phyloP scores from a whole-genome alignment of 64 coral and sea anemone genomes.

The Actinia tenebrosa region DNA sequence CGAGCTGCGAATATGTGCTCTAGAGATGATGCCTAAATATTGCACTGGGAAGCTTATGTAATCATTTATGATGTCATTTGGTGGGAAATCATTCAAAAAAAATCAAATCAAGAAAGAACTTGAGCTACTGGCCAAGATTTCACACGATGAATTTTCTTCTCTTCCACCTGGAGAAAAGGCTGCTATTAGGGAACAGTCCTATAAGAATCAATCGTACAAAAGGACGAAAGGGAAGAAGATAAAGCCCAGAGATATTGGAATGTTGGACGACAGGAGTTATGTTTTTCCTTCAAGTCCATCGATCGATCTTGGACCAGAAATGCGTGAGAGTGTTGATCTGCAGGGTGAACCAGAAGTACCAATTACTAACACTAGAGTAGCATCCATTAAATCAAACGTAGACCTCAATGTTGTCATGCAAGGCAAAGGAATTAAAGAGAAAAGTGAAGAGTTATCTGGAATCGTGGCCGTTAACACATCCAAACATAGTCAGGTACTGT shows the following conservation, averaged over 20 bases:
- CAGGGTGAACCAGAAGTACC: not conserved
- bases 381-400: constrained; percentile 75
- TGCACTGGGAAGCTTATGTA: not conserved
- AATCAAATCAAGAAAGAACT: constrained; percentile 62
- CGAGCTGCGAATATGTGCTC: not conserved
- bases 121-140: constrained; percentile 46
- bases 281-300: constrained; percentile 65
- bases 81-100: constrained; percentile 71
- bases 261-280: constrained; percentile 22
- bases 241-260: not conserved
- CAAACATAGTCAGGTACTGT: constrained; percentile 19
- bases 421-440: constrained; percentile 71
- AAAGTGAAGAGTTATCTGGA: not conserved
- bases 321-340: constrained; percentile 11
- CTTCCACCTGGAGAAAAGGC: constrained; percentile 62
- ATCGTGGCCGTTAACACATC: not conserved
- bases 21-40: not conserved
- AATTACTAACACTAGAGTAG: constrained; percentile 27
- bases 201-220: not conserved
- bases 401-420: constrained; percentile 91
- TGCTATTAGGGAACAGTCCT: constrained; percentile 42
- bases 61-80: constrained; percentile 57
- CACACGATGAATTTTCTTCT: constrained; percentile 56
- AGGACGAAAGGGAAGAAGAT: constrained; percentile 12
- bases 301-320: constrained; percentile 50